phyloP scores from a whole-genome alignment of 2,797 vertebrate genomes.

The Enteromius afrohamiltoni region DNA sequence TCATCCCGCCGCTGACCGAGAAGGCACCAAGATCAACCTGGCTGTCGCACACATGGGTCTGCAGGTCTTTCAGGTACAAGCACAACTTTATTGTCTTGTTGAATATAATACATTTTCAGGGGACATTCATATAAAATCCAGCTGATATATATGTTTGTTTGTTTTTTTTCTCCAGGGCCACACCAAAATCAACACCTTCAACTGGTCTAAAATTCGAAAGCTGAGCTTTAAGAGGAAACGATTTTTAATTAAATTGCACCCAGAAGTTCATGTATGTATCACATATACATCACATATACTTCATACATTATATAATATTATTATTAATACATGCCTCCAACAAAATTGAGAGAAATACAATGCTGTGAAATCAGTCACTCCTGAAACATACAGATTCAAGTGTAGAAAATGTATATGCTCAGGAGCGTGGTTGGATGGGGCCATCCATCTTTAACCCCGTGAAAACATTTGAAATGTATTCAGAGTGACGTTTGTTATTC shows the following conservation, averaged over 20 bases:
- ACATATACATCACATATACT: neutral
- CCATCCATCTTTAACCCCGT: conserved; percentile 11
- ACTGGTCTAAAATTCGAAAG: conserved; percentile 99
- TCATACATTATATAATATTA: neutral
- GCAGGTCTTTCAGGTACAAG: conserved; percentile 93
- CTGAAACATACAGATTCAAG: neutral
- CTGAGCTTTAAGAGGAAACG: conserved; percentile 97
- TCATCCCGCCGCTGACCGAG: conserved; percentile 90
- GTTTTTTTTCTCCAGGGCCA: conserved; percentile 75
- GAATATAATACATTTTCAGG: neutral
- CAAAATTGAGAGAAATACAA: neutral
- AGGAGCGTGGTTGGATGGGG: conserved; percentile 7
- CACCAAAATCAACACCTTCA: conserved; percentile 98
- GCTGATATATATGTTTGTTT: neutral
- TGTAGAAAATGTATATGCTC: conserved; percentile 5
- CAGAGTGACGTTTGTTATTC: conserved; percentile 48
- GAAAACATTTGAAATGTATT: conserved; percentile 23
- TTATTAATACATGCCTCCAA: neutral
- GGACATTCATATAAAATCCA: neutral
- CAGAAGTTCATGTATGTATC: conserved; percentile 90
- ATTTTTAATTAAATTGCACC: conserved; percentile 96
- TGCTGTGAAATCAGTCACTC: conserved; percentile 14
- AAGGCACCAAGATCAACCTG: conserved; percentile 93
- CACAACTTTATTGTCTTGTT: neutral
- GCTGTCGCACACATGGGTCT: conserved; percentile 94